A percentile compares a stretch with the other conserved stretches of the same genome.
These are phyloP conservation scores for Callocephalon fimbriatum DNA, from an alignment of 2,113 vertebrate genomes.

Conservation along the genomic window DNA sequence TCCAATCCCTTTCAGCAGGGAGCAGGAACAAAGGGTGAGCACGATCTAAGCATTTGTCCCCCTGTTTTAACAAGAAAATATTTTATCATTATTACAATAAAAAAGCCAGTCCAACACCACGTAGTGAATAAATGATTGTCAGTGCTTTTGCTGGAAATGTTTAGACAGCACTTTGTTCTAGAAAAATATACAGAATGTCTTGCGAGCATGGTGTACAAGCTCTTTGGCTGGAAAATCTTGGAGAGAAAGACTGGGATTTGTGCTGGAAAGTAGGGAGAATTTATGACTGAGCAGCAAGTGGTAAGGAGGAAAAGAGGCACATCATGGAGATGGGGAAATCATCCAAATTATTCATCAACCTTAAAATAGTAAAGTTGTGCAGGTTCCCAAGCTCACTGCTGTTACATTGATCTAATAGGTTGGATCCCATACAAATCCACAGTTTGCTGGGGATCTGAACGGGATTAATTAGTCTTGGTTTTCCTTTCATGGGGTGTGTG, in stretches of 20 bases:
- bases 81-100: background rate
- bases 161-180: background rate
- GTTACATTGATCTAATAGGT: background rate
- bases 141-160: background rate
- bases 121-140: background rate
- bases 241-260: background rate
- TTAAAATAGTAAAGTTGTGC: background rate
- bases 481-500: background rate
- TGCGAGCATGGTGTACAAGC: background rate
- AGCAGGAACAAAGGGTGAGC: accelerated
- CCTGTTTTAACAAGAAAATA: background rate
- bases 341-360: background rate
- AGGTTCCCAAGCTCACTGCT: background rate
- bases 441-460: background rate
- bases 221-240: background rate
- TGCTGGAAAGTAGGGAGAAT: background rate
- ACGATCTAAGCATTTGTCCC: accelerated
- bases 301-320: background rate
- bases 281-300: background rate
- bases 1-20: background rate
- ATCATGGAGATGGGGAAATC: background rate
- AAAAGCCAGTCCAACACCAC: background rate
- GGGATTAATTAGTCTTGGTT: background rate
- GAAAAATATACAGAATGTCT: background rate
- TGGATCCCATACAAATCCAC: background rate